Evolutionary conservation across 92 coral and sea anemone genomes (phyloP), one percentile per base, ranked within the genome.

Genomic region (Nematostella vectensis): DNA sequence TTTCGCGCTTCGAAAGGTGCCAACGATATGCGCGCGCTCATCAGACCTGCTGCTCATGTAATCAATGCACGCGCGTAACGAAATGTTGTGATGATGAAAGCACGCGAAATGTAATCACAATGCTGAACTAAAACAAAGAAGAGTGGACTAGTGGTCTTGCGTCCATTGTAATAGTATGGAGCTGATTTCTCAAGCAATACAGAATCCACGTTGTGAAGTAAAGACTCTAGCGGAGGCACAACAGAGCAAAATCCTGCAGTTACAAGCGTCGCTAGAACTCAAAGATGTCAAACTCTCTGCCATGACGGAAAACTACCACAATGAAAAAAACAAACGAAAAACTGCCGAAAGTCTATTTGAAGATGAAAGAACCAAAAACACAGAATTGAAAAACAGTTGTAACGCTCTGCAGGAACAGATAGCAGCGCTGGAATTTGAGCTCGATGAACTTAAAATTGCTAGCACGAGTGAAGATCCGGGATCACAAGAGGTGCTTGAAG

Each of bases 271-370:
- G 17, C 28, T 66, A 25, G 63, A 66, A 2, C 19, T 2, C 3
- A 55, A 42, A 16, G 61, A 66, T 3, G 48, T 28, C 24, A 55
- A 44, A 1, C 45, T 66, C 2, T 47, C 45, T 11, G 63, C 29
- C 13, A 26, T 55, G 31, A 55, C 55, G 15, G 72, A 66, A 3
- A 66, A 55, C 17, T 66, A 40, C 55, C 22, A 36, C 59, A 66
- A 66, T 47, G 72, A 66, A 16, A 20, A 52, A 19, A 66, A 66
- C 63, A 2, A 25, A 18, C 36, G 56, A 25, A 55, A 15, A 15
- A 66, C 10, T 18, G 62, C 72, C 4, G 72, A 66, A 23, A 28
- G 62, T 15, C 9, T 16, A 0, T 50, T 50, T 2, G 44, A 12
- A 10, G 63, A 43, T n/a, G 27, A 45, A 11, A 54, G 19, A 15